A percentile compares a stretch with the other conserved stretches of the same genome.
Evolutionary conservation across 2,888 invertebrate genomes (phyloP).

Genomic region (Meloe dianella): DNA sequence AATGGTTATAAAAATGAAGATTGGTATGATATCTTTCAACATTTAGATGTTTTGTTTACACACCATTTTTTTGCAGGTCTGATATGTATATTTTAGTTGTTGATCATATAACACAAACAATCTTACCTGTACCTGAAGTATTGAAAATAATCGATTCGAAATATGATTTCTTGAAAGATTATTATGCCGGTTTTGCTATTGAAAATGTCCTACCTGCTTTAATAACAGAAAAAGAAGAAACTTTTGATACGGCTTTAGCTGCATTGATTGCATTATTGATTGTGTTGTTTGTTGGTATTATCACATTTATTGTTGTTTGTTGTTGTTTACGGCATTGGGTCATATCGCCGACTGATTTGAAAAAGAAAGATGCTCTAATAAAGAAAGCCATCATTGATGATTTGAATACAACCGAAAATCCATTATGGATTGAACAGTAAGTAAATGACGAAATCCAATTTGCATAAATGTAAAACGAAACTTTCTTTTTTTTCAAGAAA

Average conservation of each 20-base stretch:
- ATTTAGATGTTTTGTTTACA: too few species aligned
- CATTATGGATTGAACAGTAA: conserved; percentile 89
- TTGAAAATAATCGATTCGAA: conserved; percentile 83
- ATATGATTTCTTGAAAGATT: conserved; percentile 83
- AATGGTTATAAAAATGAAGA: conserved; percentile 69
- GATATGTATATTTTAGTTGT: conserved; percentile 87
- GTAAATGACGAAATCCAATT: not conserved
- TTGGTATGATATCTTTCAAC: conserved; percentile 67
- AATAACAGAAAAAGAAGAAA: conserved; percentile 70
- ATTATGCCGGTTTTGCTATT: conserved; percentile 75
- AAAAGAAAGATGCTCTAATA: conserved; percentile 82
- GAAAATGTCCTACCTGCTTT: conserved; percentile 77
- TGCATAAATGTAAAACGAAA: too few species aligned
- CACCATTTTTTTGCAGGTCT: conserved; percentile 69
- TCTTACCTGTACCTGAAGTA: conserved; percentile 78
- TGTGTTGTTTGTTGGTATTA: conserved; percentile 83
- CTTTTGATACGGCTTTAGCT: conserved; percentile 85
- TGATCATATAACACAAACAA: conserved; percentile 74
- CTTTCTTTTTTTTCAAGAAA: conserved; percentile 67
- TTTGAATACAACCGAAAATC: conserved; percentile 89
- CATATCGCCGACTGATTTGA: conserved; percentile 79
- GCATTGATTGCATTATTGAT: conserved; percentile 85
- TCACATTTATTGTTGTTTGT: conserved; percentile 85
- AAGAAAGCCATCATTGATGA: conserved; percentile 85
- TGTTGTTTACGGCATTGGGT: conserved; percentile 90